Evolutionary conservation across 2,113 vertebrate genomes (phyloP), one percentile per base, ranked within the genome.

Genomic region (Pheucticus melanocephalus): DNA sequence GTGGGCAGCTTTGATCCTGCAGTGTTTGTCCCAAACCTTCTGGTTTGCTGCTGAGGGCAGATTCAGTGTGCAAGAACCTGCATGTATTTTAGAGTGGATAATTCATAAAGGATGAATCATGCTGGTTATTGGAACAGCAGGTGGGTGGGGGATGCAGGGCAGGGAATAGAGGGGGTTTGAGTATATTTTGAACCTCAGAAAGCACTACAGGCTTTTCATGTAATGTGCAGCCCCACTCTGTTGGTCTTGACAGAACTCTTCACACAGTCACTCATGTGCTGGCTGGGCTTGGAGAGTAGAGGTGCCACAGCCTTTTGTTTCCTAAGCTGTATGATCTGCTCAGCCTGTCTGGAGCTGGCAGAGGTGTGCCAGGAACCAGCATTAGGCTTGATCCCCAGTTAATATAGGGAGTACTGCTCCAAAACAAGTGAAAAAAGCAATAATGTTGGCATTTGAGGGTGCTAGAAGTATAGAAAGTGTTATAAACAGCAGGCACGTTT

Each of bases 371-470:
- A 86, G 75, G 27, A 84, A 39, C 70, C 53, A 75, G 77, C 28
- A 84, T 72, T 71, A 61, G n/a, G 11, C 56, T 82, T 61, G 57
- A 76, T 79, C 57, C 25, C 61, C 57, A 45, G 31, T 40, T 76
- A 79, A 69, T 69, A 35, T 17, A 78, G 27, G 12, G 40, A 21
- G 10, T 24, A 54, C 12, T 40, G 17, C 15, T 88, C 61, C 12
- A 57, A 83, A 88, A 72, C 10, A 63, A 70, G 33, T 30, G 17
- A 22, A 23, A 64, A 92, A 90, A 10, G 5, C 7, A 56, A 24
- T 71, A 39, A 42, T 79, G 3, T 16, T 89, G 86, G 70, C 35
- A 92, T 91, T 81, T 97, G 51, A 68, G 79, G 30, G 50, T 68
- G 19, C 23, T 69, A 81, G 61, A 91, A 91, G 51, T 77, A 84